A percentile compares a stretch with the other conserved stretches of the same genome.
These are phyloP conservation scores for Rhinatrema bivittatum DNA, from an alignment of 2,797 vertebrate species.

Conservation along the genomic window DNA sequence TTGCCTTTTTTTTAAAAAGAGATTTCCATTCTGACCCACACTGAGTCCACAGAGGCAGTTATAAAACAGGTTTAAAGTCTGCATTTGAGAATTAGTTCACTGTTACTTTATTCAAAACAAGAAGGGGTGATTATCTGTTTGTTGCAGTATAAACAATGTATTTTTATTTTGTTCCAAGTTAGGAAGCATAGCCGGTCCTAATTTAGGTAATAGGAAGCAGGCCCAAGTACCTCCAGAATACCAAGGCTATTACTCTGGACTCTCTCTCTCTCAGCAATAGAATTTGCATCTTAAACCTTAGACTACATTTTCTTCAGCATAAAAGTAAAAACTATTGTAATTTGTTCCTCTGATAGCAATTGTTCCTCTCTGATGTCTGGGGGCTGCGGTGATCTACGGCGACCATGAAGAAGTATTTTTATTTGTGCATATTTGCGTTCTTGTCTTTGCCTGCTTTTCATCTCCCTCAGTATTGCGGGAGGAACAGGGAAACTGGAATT, in stretches of 20 bases:
- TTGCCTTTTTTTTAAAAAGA: too few species aligned
- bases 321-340: too few species aligned
- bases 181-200: constrained; percentile 71
- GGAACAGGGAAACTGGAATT: too few species aligned
- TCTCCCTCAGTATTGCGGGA: too few species aligned
- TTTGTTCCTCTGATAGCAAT: too few species aligned
- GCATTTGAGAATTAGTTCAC: constrained; percentile 31
- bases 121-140: constrained; percentile 49
- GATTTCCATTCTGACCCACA: not conserved
- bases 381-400: too few species aligned
- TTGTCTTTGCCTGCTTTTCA: too few species aligned
- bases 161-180: constrained; percentile 65
- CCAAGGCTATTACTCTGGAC: constrained; percentile 30
- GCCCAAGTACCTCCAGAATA: constrained; percentile 47
- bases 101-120: constrained; percentile 29
- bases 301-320: constrained; percentile 37
- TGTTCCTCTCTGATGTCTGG: too few species aligned
- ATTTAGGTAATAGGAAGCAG: constrained; percentile 63
- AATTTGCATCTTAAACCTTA: constrained; percentile 34
- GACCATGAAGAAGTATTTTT: too few species aligned
- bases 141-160: constrained; percentile 63
- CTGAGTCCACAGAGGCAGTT: constrained; percentile 16
- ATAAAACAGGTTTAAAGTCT: constrained; percentile 40
- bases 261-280: constrained; percentile 38
- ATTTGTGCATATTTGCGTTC: too few species aligned